These are phyloP conservation scores for Rhadina sibilatrix DNA, from an alignment of 2,113 vertebrate genomes.

Conservation along the genomic window DNA sequence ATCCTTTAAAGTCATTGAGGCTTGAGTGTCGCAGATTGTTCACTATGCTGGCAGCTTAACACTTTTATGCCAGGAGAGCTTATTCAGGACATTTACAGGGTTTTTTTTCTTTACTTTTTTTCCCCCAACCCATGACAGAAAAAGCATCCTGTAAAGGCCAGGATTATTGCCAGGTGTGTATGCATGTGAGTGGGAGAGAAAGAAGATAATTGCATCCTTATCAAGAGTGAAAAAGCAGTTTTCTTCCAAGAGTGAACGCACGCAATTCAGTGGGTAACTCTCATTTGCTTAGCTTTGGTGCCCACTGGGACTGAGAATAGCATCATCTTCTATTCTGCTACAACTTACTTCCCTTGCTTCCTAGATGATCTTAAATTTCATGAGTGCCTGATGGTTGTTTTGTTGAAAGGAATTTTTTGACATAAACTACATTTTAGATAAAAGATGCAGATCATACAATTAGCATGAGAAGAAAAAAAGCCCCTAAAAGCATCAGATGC, in stretches of 20 bases:
- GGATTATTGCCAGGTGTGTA: background rate
- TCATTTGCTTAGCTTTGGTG: background rate
- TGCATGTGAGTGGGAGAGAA: background rate
- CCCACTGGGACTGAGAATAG: background rate
- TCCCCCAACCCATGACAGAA: background rate
- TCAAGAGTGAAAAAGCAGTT: background rate
- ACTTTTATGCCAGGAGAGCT: background rate
- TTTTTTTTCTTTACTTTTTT: background rate
- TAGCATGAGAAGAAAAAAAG: background rate
- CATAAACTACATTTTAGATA: background rate
- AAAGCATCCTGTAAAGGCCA: background rate
- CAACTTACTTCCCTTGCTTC: background rate
- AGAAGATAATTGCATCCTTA: background rate
- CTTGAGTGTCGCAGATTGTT: background rate
- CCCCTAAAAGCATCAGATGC: background rate
- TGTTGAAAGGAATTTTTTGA: background rate
- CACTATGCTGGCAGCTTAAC: background rate
- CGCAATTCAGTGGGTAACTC: background rate
- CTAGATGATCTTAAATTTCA: background rate
- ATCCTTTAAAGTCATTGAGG: background rate
- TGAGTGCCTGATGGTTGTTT: background rate
- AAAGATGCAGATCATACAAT: background rate
- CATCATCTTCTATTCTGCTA: background rate
- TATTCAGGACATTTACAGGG: background rate
- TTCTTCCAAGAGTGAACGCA: background rate